Evolutionary conservation across 2,888 invertebrate genomes (phyloP).

Genomic region (Drosophila anceps): DNA sequence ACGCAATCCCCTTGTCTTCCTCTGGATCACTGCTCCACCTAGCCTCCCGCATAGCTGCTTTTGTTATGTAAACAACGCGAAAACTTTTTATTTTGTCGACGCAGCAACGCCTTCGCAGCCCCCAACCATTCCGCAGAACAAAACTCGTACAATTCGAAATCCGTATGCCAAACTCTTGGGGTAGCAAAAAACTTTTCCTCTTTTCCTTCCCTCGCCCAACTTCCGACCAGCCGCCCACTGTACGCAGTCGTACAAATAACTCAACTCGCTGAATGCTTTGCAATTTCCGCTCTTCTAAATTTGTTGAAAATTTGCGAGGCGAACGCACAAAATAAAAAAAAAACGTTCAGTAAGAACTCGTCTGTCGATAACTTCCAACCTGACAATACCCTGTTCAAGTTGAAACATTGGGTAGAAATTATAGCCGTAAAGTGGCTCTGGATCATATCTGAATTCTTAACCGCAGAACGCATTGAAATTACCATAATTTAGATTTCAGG

Average conservation of each 20-base stretch:
- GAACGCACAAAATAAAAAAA: constrained; percentile 47
- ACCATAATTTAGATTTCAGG: too few relatives aligned
- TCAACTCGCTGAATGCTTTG: constrained; percentile 80
- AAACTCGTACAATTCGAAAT: constrained; percentile 27
- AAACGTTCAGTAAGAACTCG: constrained; percentile 12
- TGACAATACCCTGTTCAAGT: background rate
- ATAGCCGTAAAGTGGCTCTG: too few relatives aligned
- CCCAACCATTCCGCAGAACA: background rate
- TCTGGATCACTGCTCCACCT: background rate
- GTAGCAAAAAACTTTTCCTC: constrained; percentile 64
- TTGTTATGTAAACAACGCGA: constrained; percentile 79
- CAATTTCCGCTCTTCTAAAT: constrained; percentile 82
- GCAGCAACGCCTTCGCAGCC: constrained; percentile 60
- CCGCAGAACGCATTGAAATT: too few relatives aligned
- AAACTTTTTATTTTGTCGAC: constrained; percentile 68
- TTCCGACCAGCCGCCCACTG: background rate
- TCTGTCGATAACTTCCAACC: constrained; percentile 9
- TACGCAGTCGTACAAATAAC: constrained; percentile 69
- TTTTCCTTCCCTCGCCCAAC: background rate
- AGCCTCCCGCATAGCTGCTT: constrained; percentile 45
- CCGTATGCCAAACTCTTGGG: constrained; percentile 47
- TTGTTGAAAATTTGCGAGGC: constrained; percentile 75
- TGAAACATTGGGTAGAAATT: background rate
- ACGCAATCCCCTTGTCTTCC: constrained; percentile 1
- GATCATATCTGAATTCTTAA: background rate